Evolutionary conservation across 2,113 vertebrate species (phyloP).

Genomic region (Pseudopodoces humilis): DNA sequence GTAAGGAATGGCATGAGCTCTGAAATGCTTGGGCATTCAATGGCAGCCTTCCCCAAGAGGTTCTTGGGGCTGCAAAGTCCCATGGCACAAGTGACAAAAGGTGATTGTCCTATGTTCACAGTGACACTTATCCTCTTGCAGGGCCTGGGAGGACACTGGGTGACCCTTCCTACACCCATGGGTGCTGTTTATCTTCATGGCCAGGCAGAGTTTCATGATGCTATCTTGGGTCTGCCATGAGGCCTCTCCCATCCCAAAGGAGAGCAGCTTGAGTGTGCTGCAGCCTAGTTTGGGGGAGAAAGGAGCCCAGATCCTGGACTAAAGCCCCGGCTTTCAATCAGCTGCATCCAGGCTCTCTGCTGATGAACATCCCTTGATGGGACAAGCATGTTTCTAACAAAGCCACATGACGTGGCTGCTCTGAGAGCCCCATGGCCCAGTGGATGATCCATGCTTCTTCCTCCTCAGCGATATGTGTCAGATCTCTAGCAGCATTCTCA

Average conservation of each 20-base stretch:
- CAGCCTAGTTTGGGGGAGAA: neutral
- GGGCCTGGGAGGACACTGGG: neutral
- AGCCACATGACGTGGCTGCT: fast-evolving
- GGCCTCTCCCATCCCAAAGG: neutral
- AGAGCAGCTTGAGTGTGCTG: neutral
- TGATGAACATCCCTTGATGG: neutral
- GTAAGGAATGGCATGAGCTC: neutral
- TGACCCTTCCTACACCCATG: neutral
- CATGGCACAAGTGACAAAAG: neutral
- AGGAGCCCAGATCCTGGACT: neutral
- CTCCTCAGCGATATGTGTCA: fast-evolving
- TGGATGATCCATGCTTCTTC: fast-evolving
- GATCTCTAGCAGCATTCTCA: neutral
- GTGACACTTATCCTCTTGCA: neutral
- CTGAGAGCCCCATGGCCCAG: neutral
- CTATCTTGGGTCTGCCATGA: neutral
- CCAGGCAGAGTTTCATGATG: neutral
- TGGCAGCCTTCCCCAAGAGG: neutral
- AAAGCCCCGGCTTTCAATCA: neutral
- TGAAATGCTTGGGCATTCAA: neutral
- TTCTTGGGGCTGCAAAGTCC: neutral
- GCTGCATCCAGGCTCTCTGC: neutral
- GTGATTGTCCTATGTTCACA: neutral
- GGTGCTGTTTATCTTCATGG: neutral
- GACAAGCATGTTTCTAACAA: neutral